Evolutionary conservation across 2,797 vertebrate genomes (phyloP).

Genomic region (Myiotriccus ornatus): DNA sequence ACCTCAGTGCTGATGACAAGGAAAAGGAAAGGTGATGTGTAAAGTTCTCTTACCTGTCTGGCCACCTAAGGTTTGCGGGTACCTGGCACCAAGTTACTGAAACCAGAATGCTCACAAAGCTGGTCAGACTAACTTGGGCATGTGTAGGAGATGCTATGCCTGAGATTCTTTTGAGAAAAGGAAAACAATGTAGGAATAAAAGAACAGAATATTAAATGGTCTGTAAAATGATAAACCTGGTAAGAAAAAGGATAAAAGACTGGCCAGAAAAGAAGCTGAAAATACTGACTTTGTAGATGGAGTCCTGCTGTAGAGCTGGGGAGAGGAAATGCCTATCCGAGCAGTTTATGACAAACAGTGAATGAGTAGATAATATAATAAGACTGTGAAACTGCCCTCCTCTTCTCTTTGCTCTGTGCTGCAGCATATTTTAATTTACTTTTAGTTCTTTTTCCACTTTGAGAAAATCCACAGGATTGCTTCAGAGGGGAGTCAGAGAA

Average conservation of each 20-base stretch:
- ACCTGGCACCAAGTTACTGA: not conserved
- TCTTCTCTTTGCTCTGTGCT: not conserved
- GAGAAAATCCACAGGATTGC: not conserved
- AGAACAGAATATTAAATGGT: not conserved
- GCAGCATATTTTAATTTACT: not conserved
- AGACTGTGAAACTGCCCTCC: not conserved
- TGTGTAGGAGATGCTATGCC: not conserved
- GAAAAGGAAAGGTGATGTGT: not conserved
- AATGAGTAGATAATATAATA: not conserved
- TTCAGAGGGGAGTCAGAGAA: not conserved
- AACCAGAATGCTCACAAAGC: not conserved
- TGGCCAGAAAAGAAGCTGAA: not conserved
- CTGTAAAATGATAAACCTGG: not conserved
- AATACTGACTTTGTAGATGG: not conserved
- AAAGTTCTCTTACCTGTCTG: not conserved
- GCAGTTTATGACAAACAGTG: not conserved
- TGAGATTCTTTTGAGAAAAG: not conserved
- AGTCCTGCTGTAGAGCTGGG: not conserved
- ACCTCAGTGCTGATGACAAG: not conserved
- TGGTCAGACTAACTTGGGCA: not conserved
- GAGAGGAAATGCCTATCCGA: not conserved
- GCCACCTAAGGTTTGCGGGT: not conserved
- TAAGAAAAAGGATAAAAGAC: not conserved
- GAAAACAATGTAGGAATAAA: not conserved
- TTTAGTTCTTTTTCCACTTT: not conserved